Evolutionary conservation across 1,140 invertebrate species (phyloP).

Genomic region (Lepidurus arcticus): DNA sequence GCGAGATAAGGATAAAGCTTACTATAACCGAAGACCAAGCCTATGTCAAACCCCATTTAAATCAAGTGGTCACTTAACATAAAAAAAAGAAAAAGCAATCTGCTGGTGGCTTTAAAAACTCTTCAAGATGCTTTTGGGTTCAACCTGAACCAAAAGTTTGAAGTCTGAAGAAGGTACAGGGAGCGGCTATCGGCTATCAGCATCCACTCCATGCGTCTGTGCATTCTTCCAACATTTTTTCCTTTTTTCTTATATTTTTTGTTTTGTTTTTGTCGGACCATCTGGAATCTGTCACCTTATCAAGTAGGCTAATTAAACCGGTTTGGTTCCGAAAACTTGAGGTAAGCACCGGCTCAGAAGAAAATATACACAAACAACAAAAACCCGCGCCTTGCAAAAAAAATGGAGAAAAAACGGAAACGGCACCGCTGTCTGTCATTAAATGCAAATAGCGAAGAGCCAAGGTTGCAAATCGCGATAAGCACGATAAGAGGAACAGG

Average conservation of each 20-base stretch:
- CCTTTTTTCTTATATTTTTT: not conserved
- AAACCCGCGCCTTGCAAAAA: not conserved
- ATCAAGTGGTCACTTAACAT: constrained; percentile 6
- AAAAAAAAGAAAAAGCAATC: not conserved
- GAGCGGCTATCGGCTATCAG: not conserved
- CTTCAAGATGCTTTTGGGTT: not conserved
- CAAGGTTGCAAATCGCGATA: not conserved
- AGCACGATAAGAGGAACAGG: not conserved
- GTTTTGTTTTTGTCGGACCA: not conserved
- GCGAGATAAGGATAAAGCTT: not conserved
- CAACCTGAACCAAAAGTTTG: not conserved
- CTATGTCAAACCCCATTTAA: not conserved
- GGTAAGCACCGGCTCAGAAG: not conserved
- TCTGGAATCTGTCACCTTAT: not conserved
- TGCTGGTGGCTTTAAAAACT: not conserved
- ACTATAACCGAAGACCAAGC: not conserved
- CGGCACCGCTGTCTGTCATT: not conserved
- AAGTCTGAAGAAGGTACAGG: not conserved
- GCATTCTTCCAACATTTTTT: not conserved
- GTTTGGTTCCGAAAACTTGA: not conserved
- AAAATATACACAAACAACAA: not conserved
- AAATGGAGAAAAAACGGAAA: not conserved
- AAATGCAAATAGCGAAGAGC: not conserved
- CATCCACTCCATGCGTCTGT: not conserved
- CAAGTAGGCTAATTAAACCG: constrained; percentile 8